These are phyloP conservation scores for Brachypalpus laphriformis DNA, from an alignment of 2,888 invertebrate species.

Conservation along the genomic window DNA sequence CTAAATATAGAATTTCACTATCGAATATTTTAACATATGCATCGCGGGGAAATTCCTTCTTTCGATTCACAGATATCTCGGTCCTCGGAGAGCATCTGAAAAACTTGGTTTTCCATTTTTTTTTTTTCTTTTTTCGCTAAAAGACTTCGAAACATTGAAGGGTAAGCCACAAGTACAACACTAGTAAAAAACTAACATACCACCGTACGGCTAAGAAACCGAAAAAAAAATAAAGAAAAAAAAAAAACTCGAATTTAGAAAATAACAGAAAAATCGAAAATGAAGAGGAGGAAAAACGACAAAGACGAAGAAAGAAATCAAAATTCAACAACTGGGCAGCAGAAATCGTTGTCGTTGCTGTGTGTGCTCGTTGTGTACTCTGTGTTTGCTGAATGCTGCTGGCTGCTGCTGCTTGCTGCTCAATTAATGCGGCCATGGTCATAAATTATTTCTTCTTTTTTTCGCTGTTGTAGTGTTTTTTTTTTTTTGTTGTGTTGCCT, in stretches of 20 bases:
- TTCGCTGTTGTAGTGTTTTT: slow-evolving; percentile 10
- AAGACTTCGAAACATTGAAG: slow-evolving; percentile 25
- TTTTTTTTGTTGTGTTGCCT: background rate
- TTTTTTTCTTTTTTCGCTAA: slow-evolving; percentile 28
- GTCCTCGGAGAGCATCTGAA: background rate
- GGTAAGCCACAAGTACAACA: slow-evolving; percentile 60
- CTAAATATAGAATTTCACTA: slow-evolving; percentile 61
- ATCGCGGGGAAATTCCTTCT: slow-evolving; percentile 42
- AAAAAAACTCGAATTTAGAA: slow-evolving; percentile 47
- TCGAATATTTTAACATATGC: slow-evolving; percentile 51
- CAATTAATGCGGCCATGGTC: slow-evolving; percentile 68
- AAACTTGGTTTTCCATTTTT: slow-evolving; percentile 10
- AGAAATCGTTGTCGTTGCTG: slow-evolving; percentile 52
- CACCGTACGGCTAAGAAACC: background rate
- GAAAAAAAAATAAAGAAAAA: background rate
- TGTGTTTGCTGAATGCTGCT: slow-evolving; percentile 36
- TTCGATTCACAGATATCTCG: slow-evolving; percentile 34
- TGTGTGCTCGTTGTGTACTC: slow-evolving; percentile 24
- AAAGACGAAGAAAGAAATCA: slow-evolving; percentile 56
- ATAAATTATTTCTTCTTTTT: slow-evolving; percentile 56
- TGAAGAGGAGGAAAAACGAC: slow-evolving; percentile 24
- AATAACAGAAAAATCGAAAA: slow-evolving; percentile 51
- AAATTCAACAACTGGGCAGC: slow-evolving; percentile 63
- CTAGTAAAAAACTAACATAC: slow-evolving; percentile 2
- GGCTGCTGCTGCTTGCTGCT: slow-evolving; percentile 53